A percentile compares a stretch with the other conserved stretches of the same genome.
phyloP scores from a whole-genome alignment of 2,888 invertebrate genomes.

The Priocnemis perturbator region DNA sequence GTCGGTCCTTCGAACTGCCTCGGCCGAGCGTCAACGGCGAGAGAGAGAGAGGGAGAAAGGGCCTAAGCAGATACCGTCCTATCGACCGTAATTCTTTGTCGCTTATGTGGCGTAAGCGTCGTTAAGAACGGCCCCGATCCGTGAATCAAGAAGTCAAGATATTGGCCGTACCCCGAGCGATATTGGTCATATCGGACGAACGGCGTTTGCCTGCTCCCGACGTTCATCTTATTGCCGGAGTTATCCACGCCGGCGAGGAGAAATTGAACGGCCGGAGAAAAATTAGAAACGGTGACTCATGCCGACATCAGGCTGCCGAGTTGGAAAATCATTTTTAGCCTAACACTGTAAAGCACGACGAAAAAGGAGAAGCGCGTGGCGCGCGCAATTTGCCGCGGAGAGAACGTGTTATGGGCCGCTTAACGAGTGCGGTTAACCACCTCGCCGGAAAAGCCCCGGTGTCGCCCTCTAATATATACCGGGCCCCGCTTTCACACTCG shows the following conservation, averaged over 20 bases:
- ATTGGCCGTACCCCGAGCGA: no score
- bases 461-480: slow-evolving; percentile 71
- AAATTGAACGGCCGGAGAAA: neutral
- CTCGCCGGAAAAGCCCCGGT: slow-evolving; percentile 71
- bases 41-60: neutral
- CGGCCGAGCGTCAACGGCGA: slow-evolving; percentile 14
- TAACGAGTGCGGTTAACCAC: slow-evolving; percentile 75
- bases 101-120: no score
- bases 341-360: no score
- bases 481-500: slow-evolving; percentile 54
- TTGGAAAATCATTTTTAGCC: no score
- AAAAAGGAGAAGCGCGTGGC: slow-evolving; percentile 5
- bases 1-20: slow-evolving; percentile 47
- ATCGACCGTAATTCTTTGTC: neutral
- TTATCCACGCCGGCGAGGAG: neutral
- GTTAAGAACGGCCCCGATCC: no score
- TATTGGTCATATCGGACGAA: no score
- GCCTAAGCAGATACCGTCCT: neutral
- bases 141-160: no score
- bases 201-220: no score
- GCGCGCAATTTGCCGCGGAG: slow-evolving; percentile 44
- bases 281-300: no score
- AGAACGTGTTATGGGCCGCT: slow-evolving; percentile 72
- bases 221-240: slow-evolving; percentile 1
- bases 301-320: no score